Conservation (phyloP, 2,888 invertebrate species). For the Drosophila limbata region DNA sequence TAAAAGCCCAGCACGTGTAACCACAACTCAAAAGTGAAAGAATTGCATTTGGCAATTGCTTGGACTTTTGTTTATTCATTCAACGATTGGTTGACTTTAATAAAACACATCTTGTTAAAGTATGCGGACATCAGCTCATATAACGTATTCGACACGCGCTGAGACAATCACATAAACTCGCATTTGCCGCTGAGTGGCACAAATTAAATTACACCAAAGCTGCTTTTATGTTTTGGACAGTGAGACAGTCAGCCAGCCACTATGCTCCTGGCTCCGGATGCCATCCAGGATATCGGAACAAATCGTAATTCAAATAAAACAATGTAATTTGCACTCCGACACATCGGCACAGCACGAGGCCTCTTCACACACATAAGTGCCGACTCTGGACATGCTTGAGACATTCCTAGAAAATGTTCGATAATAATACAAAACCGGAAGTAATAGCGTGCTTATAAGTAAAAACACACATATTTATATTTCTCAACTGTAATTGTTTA, state of each 20-base stretch:
- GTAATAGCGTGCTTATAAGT: neutral
- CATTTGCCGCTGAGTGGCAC: constrained; percentile 68
- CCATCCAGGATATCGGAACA: constrained; percentile 46
- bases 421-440: constrained; percentile 21
- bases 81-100: constrained; percentile 55
- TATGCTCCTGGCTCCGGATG: constrained; percentile 25
- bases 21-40: constrained; percentile 29
- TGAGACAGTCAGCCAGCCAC: constrained; percentile 4
- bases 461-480: neutral
- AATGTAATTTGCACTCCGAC: constrained; percentile 64
- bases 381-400: constrained; percentile 7
- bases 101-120: constrained; percentile 50
- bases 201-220: constrained; percentile 78
- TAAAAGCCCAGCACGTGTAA: constrained; percentile 61
- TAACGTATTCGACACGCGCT: constrained; percentile 33
- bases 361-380: constrained; percentile 11
- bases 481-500: neutral
- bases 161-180: constrained; percentile 73
- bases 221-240: constrained; percentile 69
- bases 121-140: constrained; percentile 23
- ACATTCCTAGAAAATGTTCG: constrained; percentile 23
- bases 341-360: constrained; percentile 18
- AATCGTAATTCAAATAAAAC: constrained; percentile 81
- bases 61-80: constrained; percentile 60
- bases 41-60: constrained; percentile 29